Evolutionary conservation across 2,113 vertebrate genomes (phyloP), one percentile per base, ranked within the genome.

Genomic region (Ctenomys sociabilis): DNA sequence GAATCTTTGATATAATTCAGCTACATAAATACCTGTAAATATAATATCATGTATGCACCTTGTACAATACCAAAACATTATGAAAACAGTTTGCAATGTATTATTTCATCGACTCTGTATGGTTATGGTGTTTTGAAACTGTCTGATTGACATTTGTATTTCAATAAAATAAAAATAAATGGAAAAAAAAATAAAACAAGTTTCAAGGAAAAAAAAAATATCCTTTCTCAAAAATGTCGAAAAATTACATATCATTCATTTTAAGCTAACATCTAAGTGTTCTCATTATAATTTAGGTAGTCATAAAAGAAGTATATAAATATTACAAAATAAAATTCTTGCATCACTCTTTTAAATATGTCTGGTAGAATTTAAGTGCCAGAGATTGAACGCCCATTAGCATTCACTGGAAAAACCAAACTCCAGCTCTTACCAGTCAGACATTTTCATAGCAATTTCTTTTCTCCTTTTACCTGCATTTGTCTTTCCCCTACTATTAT

Each of bases 261-360:
- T 85, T 12, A 57, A 57, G 66, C 57, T 73, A 90, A 75, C 19
- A 80, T 22, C 12, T 70, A 94, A 88, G 78, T 70, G 92, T 88
- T 72, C 70, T 93, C 63, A 84, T 93, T 93, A 68, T 17, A 91
- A 68, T 43, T 37, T 89, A 83, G 63, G 57, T 11, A 66, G 13
- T 61, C 91, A 70, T 22, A 89, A 91, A 94, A 43, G 40, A 92
- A 93, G 28, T 32, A 54, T 63, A 85, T 72, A 3, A 94, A 35
- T 84, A 83, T 75, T 80, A 59, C 75, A 93, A 97, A 90, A 88
- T 7, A 85, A 85, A 95, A 90, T 35, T 86, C 26, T 80, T 43
- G 24, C 1, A 43, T 54, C 24, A 83, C 16, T 78, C 40, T 78
- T 95, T 83, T 22, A 93, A 93, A 95, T 30, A 68, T 93, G 87